phyloP scores from a whole-genome alignment of 2,888 invertebrate species.

The Drosophila monieri region DNA sequence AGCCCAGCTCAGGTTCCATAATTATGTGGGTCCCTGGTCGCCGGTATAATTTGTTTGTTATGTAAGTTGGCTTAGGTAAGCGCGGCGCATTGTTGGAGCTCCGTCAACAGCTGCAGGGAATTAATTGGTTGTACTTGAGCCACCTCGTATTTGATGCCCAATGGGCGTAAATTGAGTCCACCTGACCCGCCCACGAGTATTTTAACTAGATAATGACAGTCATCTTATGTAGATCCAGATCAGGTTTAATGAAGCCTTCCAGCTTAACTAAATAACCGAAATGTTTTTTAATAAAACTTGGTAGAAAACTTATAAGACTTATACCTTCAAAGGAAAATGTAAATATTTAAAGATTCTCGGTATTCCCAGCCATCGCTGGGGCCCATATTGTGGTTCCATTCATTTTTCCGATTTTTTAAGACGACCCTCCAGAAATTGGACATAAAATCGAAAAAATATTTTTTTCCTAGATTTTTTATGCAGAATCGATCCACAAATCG shows the following conservation, averaged over 20 bases:
- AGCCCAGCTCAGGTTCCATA: constrained; percentile 56
- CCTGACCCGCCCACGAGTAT: constrained; percentile 14
- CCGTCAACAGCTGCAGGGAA: constrained; percentile 42
- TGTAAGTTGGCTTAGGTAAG: constrained; percentile 54
- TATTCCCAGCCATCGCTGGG: too few species aligned
- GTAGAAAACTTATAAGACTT: too few species aligned
- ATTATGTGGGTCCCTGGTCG: constrained; percentile 62
- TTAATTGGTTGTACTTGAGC: constrained; percentile 37
- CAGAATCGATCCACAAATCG: not conserved
- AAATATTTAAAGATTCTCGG: too few species aligned
- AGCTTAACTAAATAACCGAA: not conserved
- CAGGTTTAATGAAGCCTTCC: constrained; percentile 4
- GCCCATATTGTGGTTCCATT: too few species aligned
- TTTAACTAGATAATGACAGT: constrained; percentile 16
- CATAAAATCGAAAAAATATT: too few species aligned
- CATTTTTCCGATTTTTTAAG: too few species aligned
- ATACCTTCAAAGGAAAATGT: too few species aligned
- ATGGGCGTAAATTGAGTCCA: constrained; percentile 1
- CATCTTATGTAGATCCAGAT: not conserved
- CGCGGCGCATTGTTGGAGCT: constrained; percentile 36
- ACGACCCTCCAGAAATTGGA: too few species aligned
- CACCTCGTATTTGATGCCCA: constrained; percentile 4
- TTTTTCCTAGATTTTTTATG: too few species aligned
- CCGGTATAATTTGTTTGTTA: constrained; percentile 70
- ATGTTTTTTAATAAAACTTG: too few species aligned